Conservation (phyloP, 30 jellyfish, hydroid and myxozoan species). For the Turritopsis dohrnii region DNA sequence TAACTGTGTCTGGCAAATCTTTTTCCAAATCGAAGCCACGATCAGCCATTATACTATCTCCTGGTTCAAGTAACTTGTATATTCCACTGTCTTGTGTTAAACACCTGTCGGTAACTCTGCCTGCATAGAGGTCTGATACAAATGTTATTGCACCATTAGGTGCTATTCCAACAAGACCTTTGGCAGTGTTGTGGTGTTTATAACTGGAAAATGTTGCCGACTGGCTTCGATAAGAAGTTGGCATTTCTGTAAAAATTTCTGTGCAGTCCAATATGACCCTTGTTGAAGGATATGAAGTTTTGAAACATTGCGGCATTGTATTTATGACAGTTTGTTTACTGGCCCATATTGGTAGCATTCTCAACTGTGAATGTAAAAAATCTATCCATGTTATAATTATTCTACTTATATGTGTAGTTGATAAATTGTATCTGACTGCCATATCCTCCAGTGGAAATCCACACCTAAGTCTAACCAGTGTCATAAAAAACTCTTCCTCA, state of each 20-base stretch:
- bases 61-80: constrained; percentile 23
- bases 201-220: constrained; percentile 38
- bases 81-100: constrained; percentile 40
- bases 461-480: too few relatives aligned
- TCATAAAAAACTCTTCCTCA: too few relatives aligned
- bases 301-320: constrained; percentile 53
- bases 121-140: constrained; percentile 41
- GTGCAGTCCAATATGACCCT: constrained; percentile 45
- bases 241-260: constrained; percentile 40
- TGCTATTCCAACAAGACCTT: constrained; percentile 46
- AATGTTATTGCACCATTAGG: constrained; percentile 44
- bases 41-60: constrained; percentile 42
- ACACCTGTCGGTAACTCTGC: constrained; percentile 26
- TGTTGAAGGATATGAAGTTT: constrained; percentile 35
- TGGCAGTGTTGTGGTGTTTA: constrained; percentile 53
- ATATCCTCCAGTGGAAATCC: too few relatives aligned
- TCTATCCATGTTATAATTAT: too few relatives aligned
- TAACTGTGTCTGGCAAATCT: constrained; percentile 19
- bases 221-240: constrained; percentile 43
- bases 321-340: constrained; percentile 23
- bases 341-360: too few relatives aligned
- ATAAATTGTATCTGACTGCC: too few relatives aligned
- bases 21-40: constrained; percentile 46
- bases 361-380: too few relatives aligned
- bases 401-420: too few relatives aligned